phyloP scores from a whole-genome alignment of 2,113 vertebrate genomes.

The Capreolus pygargus region DNA sequence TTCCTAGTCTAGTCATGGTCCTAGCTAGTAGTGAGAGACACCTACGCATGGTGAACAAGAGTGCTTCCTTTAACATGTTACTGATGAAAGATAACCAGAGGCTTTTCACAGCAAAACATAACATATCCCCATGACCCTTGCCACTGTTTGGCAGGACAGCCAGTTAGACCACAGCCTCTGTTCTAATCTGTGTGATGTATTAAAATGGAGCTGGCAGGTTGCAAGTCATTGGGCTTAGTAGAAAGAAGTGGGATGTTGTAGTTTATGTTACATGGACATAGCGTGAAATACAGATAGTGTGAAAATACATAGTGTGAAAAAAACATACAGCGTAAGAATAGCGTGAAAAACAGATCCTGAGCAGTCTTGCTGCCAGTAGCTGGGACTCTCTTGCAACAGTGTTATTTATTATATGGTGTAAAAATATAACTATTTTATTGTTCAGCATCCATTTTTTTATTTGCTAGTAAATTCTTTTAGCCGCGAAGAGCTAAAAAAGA shows the following conservation, averaged over 20 bases:
- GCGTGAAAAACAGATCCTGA: background rate
- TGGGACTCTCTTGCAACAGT: background rate
- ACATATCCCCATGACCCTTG: background rate
- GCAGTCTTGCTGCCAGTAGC: background rate
- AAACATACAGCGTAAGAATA: background rate
- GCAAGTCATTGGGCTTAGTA: background rate
- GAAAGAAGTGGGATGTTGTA: background rate
- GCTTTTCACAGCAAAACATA: background rate
- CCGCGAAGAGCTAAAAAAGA: background rate
- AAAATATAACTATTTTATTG: background rate
- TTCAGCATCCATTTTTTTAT: background rate
- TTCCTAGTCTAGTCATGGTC: background rate
- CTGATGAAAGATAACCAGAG: background rate
- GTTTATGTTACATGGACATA: background rate
- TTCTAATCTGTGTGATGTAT: background rate
- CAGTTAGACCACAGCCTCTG: background rate
- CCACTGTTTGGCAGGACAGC: background rate
- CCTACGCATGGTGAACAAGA: background rate
- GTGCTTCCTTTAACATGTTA: background rate
- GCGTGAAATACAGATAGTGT: background rate
- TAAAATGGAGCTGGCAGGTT: background rate
- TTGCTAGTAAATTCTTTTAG: background rate
- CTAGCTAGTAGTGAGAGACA: background rate
- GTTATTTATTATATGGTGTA: background rate
- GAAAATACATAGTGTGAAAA: background rate